Conservation (phyloP, 2,888 invertebrate species). For the Acleris cristana region DNA sequence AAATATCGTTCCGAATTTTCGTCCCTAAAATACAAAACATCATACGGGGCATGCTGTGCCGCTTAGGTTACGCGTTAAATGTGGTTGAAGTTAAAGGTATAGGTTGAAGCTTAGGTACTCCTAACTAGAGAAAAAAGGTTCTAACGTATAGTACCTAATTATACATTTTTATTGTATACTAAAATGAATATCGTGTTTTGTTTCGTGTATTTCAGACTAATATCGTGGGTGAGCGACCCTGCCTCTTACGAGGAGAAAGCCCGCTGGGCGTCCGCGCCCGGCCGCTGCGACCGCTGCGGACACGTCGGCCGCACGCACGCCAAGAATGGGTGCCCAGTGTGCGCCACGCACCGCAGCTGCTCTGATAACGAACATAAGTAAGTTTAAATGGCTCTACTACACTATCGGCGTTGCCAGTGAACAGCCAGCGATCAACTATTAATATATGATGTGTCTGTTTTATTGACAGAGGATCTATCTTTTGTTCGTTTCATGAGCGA, state of each 20-base stretch:
- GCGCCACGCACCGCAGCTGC: conserved; percentile 86
- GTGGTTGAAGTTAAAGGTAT: too few relatives aligned
- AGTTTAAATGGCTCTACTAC: conserved; percentile 28
- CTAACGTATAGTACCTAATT: not conserved
- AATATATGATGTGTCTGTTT: too few relatives aligned
- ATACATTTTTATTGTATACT: not conserved
- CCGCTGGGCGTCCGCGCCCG: conserved; percentile 81
- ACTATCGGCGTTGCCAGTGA: too few relatives aligned
- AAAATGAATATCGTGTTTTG: conserved; percentile 3
- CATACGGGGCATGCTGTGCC: too few relatives aligned
- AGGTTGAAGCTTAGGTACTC: too few relatives aligned
- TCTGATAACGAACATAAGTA: conserved; percentile 85
- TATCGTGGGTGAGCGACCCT: conserved; percentile 85
- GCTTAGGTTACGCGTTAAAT: not conserved
- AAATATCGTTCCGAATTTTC: too few relatives aligned
- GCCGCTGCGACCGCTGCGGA: conserved; percentile 88
- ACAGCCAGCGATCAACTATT: too few relatives aligned
- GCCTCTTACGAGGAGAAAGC: conserved; percentile 81
- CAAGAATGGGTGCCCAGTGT: conserved; percentile 86
- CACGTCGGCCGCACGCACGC: conserved; percentile 87
- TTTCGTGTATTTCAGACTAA: conserved; percentile 68
- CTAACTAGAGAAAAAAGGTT: not conserved
- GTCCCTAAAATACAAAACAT: too few relatives aligned
- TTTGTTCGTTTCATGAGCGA: too few relatives aligned
- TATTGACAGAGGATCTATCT: too few relatives aligned